These are phyloP conservation scores for Pluvianellus socialis DNA, from an alignment of 2,113 vertebrate genomes.

Conservation along the genomic window DNA sequence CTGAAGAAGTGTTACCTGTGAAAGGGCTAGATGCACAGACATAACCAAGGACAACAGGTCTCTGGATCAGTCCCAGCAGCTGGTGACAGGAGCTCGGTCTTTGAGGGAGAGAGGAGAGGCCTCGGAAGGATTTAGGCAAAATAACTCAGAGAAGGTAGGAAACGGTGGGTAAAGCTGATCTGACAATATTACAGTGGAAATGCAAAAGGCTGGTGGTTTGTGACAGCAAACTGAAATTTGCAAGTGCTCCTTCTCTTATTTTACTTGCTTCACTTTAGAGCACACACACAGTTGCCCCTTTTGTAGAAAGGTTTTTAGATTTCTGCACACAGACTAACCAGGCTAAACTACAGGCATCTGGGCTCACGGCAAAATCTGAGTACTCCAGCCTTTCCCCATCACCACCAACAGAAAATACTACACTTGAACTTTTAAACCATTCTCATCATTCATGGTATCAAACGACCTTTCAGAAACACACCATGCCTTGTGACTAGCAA, in stretches of 20 bases:
- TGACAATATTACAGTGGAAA: not conserved
- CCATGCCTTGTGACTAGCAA: not conserved
- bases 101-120: not conserved
- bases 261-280: not conserved
- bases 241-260: not conserved
- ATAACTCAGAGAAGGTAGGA: not conserved
- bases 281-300: not conserved
- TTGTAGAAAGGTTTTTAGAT: not conserved
- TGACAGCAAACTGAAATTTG: not conserved
- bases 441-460: not conserved
- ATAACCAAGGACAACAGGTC: rapidly evolving
- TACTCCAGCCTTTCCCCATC: not conserved
- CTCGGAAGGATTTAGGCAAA: not conserved
- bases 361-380: not conserved
- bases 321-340: not conserved
- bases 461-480: not conserved
- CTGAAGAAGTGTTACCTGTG: not conserved
- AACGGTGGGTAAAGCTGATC: rapidly evolving
- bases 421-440: not conserved
- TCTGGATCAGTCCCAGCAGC: not conserved
- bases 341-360: not conserved
- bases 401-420: not conserved
- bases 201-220: rapidly evolving
- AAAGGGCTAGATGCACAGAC: not conserved
- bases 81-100: not conserved